Base-by-base conservation (phyloP, 2,888 invertebrate genomes). In the Polietes domitor region DNA sequence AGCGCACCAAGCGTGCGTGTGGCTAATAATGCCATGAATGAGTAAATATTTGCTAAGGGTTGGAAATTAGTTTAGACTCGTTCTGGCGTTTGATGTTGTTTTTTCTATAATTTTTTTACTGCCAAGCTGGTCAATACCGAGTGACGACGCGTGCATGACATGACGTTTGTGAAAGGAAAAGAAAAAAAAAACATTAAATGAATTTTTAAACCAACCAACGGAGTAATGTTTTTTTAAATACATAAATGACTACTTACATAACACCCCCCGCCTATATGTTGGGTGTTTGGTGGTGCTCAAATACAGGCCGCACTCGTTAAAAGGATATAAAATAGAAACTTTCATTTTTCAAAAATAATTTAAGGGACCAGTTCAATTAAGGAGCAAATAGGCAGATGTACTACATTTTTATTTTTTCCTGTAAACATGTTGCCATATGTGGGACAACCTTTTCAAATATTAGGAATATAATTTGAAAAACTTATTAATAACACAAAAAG, bases 31-130 rank as follows among this genome's bases (percentile, higher is more conserved):
- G 53, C 26, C 47, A 19, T 47, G 19, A 12, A 32, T 28, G 17
- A 19, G 24, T 21, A 41, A 24, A 12, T 72, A 41, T 72, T 55
- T 37, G 15, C 72, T 61, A 77, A 63, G 61, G 78, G 78, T 68
- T 72, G 43, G 71, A 15, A 65, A 65, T 68, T 68, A 68, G 68
- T 41, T 68, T 24, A 68, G 21, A 68, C 43, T 10, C 10, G 37
- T 43, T 24, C 41, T 21, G 9, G 9, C 15, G 12, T 43, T 68
- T 65, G 37, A 41, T 41, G 65, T 19, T 65, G 17, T 37, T 72
- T 37, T 17, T n/a, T 19, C n/a, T n/a, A n/a, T n/a, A n/a, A n/a
- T n/a, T n/a, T n/a, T n/a, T n/a, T n/a, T 47, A 47, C 0, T 1
- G 43, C 12, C 19, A 72, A 43, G 24, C 10, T 28, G 43, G 24